phyloP scores from a whole-genome alignment of 2,797 vertebrate species.

The Rhyacichthys aspro region DNA sequence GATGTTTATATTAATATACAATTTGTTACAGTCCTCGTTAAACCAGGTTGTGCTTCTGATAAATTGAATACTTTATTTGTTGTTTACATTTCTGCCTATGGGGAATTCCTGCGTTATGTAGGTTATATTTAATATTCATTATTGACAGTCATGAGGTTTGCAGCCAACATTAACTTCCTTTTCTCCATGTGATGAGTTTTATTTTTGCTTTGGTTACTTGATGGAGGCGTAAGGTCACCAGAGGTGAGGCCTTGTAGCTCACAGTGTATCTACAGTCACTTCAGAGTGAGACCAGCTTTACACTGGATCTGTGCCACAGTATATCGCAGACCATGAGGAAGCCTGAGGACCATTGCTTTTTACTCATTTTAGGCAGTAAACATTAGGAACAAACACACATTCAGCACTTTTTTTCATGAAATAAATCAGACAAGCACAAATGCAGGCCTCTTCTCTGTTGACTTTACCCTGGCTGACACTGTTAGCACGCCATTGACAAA shows the following conservation, averaged over 20 bases:
- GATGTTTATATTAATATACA: too few relatives aligned
- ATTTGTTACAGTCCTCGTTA: not conserved
- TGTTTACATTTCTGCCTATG: not conserved
- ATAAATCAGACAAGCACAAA: constrained; percentile 72
- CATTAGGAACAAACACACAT: constrained; percentile 78
- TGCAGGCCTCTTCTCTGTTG: constrained; percentile 73
- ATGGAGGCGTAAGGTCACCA: constrained; percentile 55
- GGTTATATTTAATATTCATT: constrained; percentile 27
- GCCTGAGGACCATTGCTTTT: constrained; percentile 66
- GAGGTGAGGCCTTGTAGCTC: constrained; percentile 50
- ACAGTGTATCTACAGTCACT: constrained; percentile 60
- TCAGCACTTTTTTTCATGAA: constrained; percentile 70
- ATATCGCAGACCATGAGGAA: constrained; percentile 68
- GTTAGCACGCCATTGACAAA: constrained; percentile 60
- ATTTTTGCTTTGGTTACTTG: constrained; percentile 54
- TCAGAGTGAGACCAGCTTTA: constrained; percentile 70
- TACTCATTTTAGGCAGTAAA: constrained; percentile 77
- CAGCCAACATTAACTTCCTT: constrained; percentile 52
- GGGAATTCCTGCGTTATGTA: constrained; percentile 23
- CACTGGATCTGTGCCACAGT: constrained; percentile 69
- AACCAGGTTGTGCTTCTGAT: not conserved
- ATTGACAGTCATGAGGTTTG: constrained; percentile 31
- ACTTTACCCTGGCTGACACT: constrained; percentile 68
- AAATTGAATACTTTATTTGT: not conserved
- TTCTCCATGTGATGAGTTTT: constrained; percentile 39